Conservation (phyloP, 2,113 vertebrate genomes). For the Gymnobelideus leadbeateri region DNA sequence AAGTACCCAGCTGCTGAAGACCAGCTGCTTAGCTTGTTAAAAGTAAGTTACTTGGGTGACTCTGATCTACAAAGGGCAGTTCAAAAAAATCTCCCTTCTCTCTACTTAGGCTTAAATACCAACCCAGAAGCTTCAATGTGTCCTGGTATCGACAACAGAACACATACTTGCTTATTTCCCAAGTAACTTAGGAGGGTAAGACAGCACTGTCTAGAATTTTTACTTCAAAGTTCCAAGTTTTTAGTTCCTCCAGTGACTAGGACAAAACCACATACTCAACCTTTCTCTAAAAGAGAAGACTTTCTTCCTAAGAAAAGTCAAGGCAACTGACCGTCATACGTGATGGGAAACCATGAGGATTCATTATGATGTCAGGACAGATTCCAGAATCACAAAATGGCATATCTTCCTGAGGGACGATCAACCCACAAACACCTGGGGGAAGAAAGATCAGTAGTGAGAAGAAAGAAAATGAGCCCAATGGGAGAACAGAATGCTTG, state of each 20-base stretch:
- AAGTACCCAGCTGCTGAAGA: not conserved
- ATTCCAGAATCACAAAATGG: slow-evolving; percentile 97
- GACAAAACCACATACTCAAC: not conserved
- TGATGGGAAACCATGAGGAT: slow-evolving; percentile 98
- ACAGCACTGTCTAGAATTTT: slow-evolving; percentile 23
- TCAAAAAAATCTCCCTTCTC: fast-evolving
- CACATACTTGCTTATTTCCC: not conserved
- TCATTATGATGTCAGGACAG: slow-evolving; percentile 99
- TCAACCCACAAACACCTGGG: slow-evolving; percentile 97
- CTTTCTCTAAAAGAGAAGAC: slow-evolving; percentile 22
- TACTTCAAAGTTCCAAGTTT: not conserved
- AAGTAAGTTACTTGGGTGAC: not conserved
- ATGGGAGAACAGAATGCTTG: slow-evolving; percentile 46
- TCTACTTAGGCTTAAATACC: not conserved
- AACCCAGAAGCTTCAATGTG: not conserved
- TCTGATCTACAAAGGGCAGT: not conserved
- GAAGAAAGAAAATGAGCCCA: slow-evolving; percentile 62
- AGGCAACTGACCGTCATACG: slow-evolving; percentile 94
- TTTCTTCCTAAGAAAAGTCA: fast-evolving
- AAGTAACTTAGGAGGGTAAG: not conserved
- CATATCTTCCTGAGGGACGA: slow-evolving; percentile 99
- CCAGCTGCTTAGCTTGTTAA: not conserved
- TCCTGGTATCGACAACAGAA: not conserved
- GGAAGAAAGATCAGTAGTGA: slow-evolving; percentile 74
- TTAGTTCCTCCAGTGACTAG: not conserved